Percentiles rank a stretch among this genome's conserved stretches.
phyloP scores from a whole-genome alignment of 2,113 vertebrate genomes.

The Cynopterus brachyotis region DNA sequence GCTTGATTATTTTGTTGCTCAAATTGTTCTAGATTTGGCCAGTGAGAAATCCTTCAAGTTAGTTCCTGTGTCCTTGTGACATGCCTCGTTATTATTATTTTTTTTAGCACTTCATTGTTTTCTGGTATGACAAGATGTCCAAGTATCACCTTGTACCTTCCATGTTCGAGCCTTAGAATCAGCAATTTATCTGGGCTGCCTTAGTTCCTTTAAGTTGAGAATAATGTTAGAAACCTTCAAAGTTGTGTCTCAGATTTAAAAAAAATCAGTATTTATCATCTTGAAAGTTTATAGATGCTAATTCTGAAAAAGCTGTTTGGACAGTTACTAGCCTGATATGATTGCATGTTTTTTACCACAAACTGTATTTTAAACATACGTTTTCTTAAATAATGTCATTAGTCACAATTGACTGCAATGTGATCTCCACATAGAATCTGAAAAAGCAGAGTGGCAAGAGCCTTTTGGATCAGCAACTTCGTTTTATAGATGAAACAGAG shows the following conservation, averaged over 20 bases:
- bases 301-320: neutral
- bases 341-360: neutral
- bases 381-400: conserved; percentile 3
- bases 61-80: neutral
- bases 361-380: neutral
- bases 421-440: neutral
- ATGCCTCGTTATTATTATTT: neutral
- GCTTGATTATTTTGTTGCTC: neutral
- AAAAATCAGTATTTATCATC: neutral
- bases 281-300: conserved; percentile 18
- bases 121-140: neutral
- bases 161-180: neutral
- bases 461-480: neutral
- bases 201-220: neutral
- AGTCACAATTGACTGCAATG: neutral
- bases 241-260: neutral
- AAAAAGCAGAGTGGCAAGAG: neutral
- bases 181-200: neutral
- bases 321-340: neutral
- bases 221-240: neutral
- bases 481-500: neutral
- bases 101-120: neutral
- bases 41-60: neutral
- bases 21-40: neutral
- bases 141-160: conserved; percentile 2